Evolutionary conservation across 2,797 vertebrate species (phyloP).

Genomic region (Salmo trutta): DNA sequence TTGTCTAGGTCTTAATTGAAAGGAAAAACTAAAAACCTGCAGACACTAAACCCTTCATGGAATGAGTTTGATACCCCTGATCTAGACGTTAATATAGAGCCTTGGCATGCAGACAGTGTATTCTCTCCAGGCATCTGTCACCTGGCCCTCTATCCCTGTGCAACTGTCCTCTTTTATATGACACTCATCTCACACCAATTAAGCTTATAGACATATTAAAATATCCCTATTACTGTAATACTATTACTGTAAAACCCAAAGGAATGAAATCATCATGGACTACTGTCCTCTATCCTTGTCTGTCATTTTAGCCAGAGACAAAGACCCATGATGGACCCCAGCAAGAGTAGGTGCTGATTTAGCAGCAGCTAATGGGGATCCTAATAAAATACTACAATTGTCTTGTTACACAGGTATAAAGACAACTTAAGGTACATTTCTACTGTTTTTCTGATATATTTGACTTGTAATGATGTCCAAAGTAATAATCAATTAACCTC

Average conservation of each 20-base stretch:
- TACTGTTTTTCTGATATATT: not conserved
- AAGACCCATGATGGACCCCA: not conserved
- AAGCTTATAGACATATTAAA: not conserved
- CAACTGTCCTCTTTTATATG: not conserved
- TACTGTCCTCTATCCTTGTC: not conserved
- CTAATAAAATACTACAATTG: too few relatives aligned
- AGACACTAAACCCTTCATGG: too few relatives aligned
- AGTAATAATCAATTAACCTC: too few relatives aligned
- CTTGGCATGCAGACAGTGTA: not conserved
- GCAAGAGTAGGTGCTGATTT: too few relatives aligned
- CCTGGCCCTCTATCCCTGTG: not conserved
- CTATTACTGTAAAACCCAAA: not conserved
- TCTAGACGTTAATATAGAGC: not conserved
- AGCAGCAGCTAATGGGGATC: too few relatives aligned
- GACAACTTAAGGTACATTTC: too few relatives aligned
- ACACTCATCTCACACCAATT: not conserved
- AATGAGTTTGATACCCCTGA: too few relatives aligned
- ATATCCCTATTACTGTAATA: not conserved
- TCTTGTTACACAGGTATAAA: too few relatives aligned
- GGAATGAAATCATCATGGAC: not conserved
- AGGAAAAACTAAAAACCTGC: too few relatives aligned
- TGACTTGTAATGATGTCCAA: too few relatives aligned
- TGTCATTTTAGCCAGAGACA: not conserved
- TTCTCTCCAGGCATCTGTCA: not conserved
- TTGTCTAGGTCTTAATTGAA: too few relatives aligned